Evolutionary conservation across 1,140 invertebrate species (phyloP).

Genomic region (Nymphalis io): DNA sequence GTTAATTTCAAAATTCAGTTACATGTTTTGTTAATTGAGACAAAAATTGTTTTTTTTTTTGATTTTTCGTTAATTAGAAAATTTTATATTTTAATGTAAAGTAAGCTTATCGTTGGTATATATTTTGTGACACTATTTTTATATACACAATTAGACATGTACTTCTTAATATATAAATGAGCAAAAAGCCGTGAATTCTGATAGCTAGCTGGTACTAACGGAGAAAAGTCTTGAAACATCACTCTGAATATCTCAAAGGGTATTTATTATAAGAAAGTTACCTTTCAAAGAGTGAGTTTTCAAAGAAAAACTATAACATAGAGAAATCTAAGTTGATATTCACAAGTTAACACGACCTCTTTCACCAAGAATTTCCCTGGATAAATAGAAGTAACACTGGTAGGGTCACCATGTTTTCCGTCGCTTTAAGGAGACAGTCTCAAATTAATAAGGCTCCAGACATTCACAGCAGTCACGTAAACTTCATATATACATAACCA

Average conservation of each 20-base stretch:
- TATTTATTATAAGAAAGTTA: conserved; percentile 8
- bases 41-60: too few relatives aligned
- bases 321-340: conserved; percentile 9
- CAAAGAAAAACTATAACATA: conserved; percentile 14
- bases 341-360: conserved; percentile 7
- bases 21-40: too few relatives aligned
- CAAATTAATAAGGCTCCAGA: background rate
- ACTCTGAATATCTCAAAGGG: background rate
- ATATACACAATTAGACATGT: too few relatives aligned
- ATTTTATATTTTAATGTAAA: too few relatives aligned
- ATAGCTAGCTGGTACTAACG: background rate
- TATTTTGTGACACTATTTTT: too few relatives aligned
- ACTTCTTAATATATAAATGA: too few relatives aligned
- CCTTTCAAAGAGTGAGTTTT: background rate
- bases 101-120: too few relatives aligned
- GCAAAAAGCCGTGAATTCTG: background rate
- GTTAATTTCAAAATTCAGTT: too few relatives aligned
- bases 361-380: conserved; percentile 12
- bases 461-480: background rate
- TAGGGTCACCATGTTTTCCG: background rate
- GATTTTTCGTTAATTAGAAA: too few relatives aligned
- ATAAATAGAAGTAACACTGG: background rate
- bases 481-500: background rate
- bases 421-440: background rate
- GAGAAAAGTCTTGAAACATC: background rate